Conservation (phyloP, 2,797 vertebrate genomes). For the Sebastes reedi region DNA sequence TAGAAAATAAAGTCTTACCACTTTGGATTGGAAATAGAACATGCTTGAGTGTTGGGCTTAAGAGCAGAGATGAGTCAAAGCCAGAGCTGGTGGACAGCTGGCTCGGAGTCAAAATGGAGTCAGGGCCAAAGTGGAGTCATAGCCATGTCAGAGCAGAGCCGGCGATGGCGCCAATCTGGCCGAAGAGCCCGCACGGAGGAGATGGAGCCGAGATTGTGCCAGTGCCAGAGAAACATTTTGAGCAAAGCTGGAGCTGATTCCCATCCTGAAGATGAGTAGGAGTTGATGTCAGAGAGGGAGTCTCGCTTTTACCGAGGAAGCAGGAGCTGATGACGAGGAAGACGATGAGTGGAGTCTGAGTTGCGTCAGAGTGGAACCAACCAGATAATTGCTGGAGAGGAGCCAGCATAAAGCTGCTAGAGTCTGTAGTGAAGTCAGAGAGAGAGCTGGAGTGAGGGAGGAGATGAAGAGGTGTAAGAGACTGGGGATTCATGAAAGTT, state of each 20-base stretch:
- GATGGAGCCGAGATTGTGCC: conserved; percentile 49
- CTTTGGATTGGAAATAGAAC: conserved; percentile 13
- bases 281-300: conserved; percentile 68
- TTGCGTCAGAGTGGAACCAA: conserved; percentile 79
- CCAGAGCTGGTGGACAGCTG: conserved; percentile 44
- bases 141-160: conserved; percentile 49
- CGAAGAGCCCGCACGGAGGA: conserved; percentile 22
- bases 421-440: conserved; percentile 64
- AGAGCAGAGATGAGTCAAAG: conserved; percentile 52
- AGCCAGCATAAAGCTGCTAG: conserved; percentile 61
- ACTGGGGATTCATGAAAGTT: conserved; percentile 37
- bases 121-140: conserved; percentile 17
- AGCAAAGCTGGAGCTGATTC: conserved; percentile 53
- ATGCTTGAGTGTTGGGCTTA: conserved; percentile 26
- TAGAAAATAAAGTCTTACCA: neutral
- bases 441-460: conserved; percentile 49
- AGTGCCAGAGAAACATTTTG: conserved; percentile 31
- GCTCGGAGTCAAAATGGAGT: conserved; percentile 16
- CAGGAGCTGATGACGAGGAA: conserved; percentile 70
- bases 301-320: conserved; percentile 58
- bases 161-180: conserved; percentile 47
- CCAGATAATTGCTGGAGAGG: conserved; percentile 75
- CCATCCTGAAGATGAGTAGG: conserved; percentile 66
- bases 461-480: conserved; percentile 44
- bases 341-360: conserved; percentile 68